Evolutionary conservation across 1,140 invertebrate species (phyloP).

Genomic region (Lordiphosa mommai): DNA sequence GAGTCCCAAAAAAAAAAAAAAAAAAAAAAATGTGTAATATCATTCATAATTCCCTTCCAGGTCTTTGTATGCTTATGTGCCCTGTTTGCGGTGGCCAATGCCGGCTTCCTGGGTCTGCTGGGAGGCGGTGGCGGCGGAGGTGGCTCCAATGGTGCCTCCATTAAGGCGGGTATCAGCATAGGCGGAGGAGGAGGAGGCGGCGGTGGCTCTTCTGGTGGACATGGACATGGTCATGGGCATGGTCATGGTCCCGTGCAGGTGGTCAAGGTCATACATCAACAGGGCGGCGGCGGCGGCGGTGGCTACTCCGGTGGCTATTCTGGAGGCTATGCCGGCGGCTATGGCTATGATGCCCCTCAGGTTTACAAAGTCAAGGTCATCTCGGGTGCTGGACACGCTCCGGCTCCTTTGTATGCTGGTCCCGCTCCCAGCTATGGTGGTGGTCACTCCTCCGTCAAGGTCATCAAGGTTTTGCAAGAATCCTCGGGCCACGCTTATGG

Average conservation of each 20-base stretch:
- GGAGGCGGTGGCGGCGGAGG: slow-evolving; percentile 46
- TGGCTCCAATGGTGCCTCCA: slow-evolving; percentile 20
- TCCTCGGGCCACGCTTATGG: slow-evolving; percentile 18
- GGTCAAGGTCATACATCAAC: slow-evolving; percentile 43
- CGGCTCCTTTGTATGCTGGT: slow-evolving; percentile 26
- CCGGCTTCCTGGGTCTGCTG: slow-evolving; percentile 60
- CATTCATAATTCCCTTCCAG: slow-evolving; percentile 9
- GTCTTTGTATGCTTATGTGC: slow-evolving; percentile 70
- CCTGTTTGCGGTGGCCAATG: slow-evolving; percentile 66
- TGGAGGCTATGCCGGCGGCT: slow-evolving; percentile 28
- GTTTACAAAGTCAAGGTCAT: slow-evolving; percentile 67
- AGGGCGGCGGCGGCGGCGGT: slow-evolving; percentile 20
- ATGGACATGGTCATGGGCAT: background rate
- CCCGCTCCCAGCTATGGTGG: slow-evolving; percentile 4
- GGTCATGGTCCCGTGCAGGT: slow-evolving; percentile 30
- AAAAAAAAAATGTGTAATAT: background rate
- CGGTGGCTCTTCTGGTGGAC: slow-evolving; percentile 12
- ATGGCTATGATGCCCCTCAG: slow-evolving; percentile 49
- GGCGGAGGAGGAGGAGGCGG: slow-evolving; percentile 27
- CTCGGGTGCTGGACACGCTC: slow-evolving; percentile 29
- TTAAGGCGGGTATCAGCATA: slow-evolving; percentile 36
- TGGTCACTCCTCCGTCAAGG: slow-evolving; percentile 44
- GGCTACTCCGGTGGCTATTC: slow-evolving; percentile 22
- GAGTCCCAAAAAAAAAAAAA: slow-evolving; percentile 5
- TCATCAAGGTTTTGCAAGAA: slow-evolving; percentile 65